Conservation (phyloP, 1,140 invertebrate species). For the Lucilia cuprina region DNA sequence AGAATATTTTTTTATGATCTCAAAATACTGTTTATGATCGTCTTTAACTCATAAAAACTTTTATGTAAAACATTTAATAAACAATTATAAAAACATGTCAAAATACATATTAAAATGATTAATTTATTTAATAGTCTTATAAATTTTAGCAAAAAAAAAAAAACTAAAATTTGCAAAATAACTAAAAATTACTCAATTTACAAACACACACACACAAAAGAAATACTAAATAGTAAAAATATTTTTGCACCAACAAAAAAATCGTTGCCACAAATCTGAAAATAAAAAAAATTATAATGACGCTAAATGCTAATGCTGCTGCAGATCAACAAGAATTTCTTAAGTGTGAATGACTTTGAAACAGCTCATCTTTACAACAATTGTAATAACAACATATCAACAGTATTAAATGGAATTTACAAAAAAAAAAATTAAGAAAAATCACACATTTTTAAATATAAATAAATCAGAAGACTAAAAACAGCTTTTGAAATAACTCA, state of each 20-base stretch:
- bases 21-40: too few relatives aligned
- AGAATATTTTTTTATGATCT: too few relatives aligned
- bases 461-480: not conserved
- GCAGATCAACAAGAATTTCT: not conserved
- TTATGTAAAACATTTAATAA: too few relatives aligned
- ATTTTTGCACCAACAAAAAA: not conserved
- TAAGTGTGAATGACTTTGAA: conserved; percentile 11
- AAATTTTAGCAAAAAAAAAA: not conserved
- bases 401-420: not conserved
- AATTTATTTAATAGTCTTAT: not conserved
- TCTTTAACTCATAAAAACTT: too few relatives aligned
- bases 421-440: not conserved
- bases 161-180: not conserved
- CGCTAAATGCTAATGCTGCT: not conserved
- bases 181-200: not conserved
- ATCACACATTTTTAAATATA: not conserved
- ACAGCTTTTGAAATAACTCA: not conserved
- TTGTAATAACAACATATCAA: not conserved
- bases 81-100: not conserved
- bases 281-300: not conserved
- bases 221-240: not conserved
- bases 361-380: not conserved
- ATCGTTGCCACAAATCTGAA: not conserved
- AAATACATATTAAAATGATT: not conserved
- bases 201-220: not conserved